phyloP scores from a whole-genome alignment of 2,113 vertebrate genomes.

The Oreochromis spilurus region DNA sequence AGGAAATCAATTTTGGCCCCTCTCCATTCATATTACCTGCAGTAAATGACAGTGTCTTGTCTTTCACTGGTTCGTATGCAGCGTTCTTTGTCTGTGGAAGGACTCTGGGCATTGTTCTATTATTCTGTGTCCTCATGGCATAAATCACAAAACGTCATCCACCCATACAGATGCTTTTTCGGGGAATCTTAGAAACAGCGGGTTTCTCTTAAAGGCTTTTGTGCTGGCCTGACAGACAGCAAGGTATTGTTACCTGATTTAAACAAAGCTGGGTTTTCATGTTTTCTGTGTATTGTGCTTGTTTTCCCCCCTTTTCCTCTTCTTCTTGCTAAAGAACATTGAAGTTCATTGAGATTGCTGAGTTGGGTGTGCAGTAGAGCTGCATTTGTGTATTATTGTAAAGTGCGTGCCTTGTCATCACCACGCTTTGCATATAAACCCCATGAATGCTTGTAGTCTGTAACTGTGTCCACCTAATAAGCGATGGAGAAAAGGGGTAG shows the following conservation, averaged over 20 bases:
- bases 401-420: conserved; percentile 3
- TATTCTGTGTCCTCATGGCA: conserved; percentile 43
- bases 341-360: conserved; percentile 13
- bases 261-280: conserved; percentile 66
- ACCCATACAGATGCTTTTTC: conserved; percentile 34
- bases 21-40: conserved; percentile 19
- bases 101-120: conserved; percentile 66
- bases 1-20: conserved; percentile 27
- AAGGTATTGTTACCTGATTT: conserved; percentile 61
- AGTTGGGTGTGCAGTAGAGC: not conserved
- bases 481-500: not conserved
- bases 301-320: not conserved
- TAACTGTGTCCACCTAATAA: conserved; percentile 5
- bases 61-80: conserved; percentile 22
- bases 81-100: conserved; percentile 48
- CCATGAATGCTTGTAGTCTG: not conserved
- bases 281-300: conserved; percentile 46
- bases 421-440: conserved; percentile 2
- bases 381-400: not conserved
- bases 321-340: not conserved
- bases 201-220: conserved; percentile 54
- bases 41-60: conserved; percentile 34
- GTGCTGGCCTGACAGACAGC: conserved; percentile 57
- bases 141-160: conserved; percentile 58
- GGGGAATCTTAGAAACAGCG: conserved; percentile 39